phyloP scores from a whole-genome alignment of 2,113 vertebrate genomes.

The Crocuta crocuta region DNA sequence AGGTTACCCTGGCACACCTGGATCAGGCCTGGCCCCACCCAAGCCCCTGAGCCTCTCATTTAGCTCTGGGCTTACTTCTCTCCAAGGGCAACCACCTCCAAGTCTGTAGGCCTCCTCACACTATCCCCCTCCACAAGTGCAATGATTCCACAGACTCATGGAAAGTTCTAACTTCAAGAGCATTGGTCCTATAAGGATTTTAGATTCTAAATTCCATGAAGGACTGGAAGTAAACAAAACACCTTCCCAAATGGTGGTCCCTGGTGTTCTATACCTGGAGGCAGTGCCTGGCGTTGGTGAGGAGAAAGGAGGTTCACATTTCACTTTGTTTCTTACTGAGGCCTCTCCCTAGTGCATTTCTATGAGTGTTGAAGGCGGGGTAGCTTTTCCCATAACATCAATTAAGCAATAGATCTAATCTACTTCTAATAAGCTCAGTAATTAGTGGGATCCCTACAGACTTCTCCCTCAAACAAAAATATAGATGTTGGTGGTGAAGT shows the following conservation, averaged over 20 bases:
- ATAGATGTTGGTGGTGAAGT: not conserved
- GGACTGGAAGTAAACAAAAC: not conserved
- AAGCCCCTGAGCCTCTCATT: not conserved
- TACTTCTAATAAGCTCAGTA: constrained; percentile 28
- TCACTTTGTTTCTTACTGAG: not conserved
- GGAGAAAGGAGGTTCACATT: not conserved
- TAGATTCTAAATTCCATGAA: constrained; percentile 40
- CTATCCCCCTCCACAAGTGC: not conserved
- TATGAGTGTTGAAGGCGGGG: not conserved
- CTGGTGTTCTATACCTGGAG: not conserved
- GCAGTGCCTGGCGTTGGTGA: not conserved
- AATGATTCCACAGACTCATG: not conserved
- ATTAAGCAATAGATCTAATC: not conserved
- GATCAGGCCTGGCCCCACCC: not conserved
- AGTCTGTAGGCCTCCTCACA: not conserved
- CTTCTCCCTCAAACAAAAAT: constrained; percentile 42
- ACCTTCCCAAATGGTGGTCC: not conserved
- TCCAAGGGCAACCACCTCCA: not conserved
- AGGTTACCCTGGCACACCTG: not conserved
- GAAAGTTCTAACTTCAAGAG: not conserved
- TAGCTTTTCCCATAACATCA: constrained; percentile 37
- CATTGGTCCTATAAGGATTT: not conserved
- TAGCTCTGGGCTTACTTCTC: not conserved
- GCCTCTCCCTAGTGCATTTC: not conserved
- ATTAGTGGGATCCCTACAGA: not conserved